These are phyloP conservation scores for Chiroxiphia lanceolata DNA, from an alignment of 2,797 vertebrate species.

Conservation along the genomic window DNA sequence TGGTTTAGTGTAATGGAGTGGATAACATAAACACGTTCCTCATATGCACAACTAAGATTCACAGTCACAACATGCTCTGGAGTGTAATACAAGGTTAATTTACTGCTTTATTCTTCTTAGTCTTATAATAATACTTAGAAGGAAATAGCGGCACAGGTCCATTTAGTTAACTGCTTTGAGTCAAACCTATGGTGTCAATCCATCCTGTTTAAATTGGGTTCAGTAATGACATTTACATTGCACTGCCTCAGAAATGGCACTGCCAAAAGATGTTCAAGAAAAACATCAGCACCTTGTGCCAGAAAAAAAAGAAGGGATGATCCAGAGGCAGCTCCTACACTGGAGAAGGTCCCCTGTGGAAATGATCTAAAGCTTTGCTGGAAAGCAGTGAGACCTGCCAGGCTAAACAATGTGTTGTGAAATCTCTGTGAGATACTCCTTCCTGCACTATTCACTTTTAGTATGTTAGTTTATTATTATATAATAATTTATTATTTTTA, in stretches of 20 bases:
- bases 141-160: neutral
- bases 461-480: neutral
- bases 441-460: neutral
- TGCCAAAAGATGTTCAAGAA: neutral
- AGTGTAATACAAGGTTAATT: neutral
- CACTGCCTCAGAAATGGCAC: neutral
- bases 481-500: neutral
- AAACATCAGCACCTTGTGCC: neutral
- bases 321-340: neutral
- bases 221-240: neutral
- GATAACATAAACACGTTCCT: neutral
- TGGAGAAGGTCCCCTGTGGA: neutral
- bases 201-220: neutral
- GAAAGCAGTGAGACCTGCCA: neutral
- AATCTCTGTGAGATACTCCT: neutral
- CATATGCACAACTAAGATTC: neutral
- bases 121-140: neutral
- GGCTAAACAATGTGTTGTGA: neutral
- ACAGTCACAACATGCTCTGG: neutral
- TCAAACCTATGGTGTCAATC: neutral
- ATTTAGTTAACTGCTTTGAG: neutral
- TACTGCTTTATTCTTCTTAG: neutral
- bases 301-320: neutral
- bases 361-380: neutral
- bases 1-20: neutral